Percentiles rank a stretch among this genome's conserved stretches.
phyloP scores from a whole-genome alignment of 2,888 invertebrate species.

The Rhamnusium bicolor region DNA sequence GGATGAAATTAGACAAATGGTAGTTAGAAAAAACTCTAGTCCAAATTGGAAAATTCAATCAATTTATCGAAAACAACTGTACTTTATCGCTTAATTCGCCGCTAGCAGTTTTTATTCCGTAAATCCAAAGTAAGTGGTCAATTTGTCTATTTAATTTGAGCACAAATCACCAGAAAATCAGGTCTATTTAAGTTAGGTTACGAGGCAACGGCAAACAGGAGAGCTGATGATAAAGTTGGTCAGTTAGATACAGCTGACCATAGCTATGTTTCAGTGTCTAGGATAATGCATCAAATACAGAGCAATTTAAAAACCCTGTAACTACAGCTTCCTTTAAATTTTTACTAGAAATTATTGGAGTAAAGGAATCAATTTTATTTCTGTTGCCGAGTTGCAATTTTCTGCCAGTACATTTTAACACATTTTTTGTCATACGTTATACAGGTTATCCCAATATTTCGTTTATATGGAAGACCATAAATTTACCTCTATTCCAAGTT shows the following conservation, averaged over 20 bases:
- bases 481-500: too few species aligned
- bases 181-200: constrained; percentile 58
- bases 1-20: neutral
- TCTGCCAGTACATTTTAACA: too few species aligned
- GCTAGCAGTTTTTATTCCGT: constrained; percentile 43
- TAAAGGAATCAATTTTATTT: too few species aligned
- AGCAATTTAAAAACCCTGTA: neutral
- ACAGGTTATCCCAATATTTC: too few species aligned
- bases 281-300: neutral
- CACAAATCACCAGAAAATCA: constrained; percentile 66
- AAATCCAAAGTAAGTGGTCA: constrained; percentile 53
- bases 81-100: constrained; percentile 27
- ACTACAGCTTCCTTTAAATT: too few species aligned
- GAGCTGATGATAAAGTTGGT: constrained; percentile 63
- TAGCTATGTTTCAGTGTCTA: constrained; percentile 65
- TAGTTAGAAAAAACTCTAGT: neutral
- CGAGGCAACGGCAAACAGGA: constrained; percentile 39
- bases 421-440: too few species aligned
- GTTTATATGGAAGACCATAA: too few species aligned
- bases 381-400: too few species aligned
- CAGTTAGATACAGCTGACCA: constrained; percentile 67
- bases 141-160: constrained; percentile 63
- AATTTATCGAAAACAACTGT: constrained; percentile 11
- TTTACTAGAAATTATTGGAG: too few species aligned
- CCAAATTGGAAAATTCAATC: neutral